Conservation (phyloP, 2,797 vertebrate genomes). For the Echiichthys vipera region DNA sequence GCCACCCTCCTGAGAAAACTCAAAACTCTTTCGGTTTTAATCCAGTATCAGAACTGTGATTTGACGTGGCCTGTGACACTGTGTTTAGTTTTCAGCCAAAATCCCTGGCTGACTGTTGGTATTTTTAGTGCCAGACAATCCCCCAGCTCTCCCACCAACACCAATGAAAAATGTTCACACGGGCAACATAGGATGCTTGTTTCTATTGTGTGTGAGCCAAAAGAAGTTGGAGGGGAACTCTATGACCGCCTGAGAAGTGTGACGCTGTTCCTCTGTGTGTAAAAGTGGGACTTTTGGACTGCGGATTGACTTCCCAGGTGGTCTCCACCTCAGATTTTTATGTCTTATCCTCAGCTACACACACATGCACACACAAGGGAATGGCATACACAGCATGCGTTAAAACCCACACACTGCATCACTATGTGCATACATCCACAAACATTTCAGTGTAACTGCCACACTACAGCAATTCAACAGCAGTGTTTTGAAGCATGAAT, state of each 20-base stretch:
- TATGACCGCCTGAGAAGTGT: slow-evolving; percentile 7
- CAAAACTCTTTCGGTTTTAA: no score
- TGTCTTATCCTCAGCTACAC: background rate
- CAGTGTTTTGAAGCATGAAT: background rate
- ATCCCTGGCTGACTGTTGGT: background rate
- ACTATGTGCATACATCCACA: background rate
- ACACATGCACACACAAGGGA: background rate
- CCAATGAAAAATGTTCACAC: background rate
- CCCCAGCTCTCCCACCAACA: background rate
- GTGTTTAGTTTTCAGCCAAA: background rate
- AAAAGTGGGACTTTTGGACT: no score
- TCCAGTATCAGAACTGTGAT: background rate
- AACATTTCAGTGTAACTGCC: background rate
- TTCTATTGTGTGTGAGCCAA: background rate
- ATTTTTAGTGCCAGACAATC: background rate
- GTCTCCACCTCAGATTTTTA: slow-evolving; percentile 9
- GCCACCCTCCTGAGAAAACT: no score
- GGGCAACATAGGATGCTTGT: background rate
- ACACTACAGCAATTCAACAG: background rate
- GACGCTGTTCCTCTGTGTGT: background rate
- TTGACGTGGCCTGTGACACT: slow-evolving; percentile 16
- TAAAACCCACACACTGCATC: background rate
- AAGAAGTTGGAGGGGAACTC: background rate
- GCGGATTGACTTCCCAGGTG: slow-evolving; percentile 10
- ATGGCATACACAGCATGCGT: background rate